These are phyloP conservation scores for Melanogrammus aeglefinus DNA, from an alignment of 2,797 vertebrate genomes.

Conservation along the genomic window DNA sequence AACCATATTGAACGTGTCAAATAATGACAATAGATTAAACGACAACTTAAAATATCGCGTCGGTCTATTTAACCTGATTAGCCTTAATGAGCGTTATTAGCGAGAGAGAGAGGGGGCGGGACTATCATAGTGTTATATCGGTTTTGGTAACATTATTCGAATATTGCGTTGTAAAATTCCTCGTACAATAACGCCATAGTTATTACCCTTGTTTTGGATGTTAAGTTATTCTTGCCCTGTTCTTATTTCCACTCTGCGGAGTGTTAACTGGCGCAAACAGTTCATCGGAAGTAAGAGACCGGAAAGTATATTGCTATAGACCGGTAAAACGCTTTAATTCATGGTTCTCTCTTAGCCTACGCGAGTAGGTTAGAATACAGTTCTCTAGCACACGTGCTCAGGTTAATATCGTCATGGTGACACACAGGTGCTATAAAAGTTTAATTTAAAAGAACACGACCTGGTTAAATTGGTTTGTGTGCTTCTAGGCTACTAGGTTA, in stretches of 20 bases:
- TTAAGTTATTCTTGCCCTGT: too few species aligned
- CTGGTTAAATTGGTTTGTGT: not conserved
- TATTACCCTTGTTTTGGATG: too few species aligned
- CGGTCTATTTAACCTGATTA: too few species aligned
- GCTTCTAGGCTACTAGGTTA: not conserved
- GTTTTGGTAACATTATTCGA: too few species aligned
- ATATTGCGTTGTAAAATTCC: too few species aligned
- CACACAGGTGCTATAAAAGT: not conserved
- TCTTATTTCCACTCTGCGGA: too few species aligned
- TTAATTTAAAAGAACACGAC: not conserved
- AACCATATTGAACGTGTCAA: too few species aligned
- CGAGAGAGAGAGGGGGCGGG: not conserved
- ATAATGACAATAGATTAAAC: too few species aligned
- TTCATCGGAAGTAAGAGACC: not conserved
- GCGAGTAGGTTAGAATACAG: not conserved
- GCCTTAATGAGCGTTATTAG: not conserved
- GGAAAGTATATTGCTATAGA: not conserved
- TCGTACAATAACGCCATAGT: too few species aligned
- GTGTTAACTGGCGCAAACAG: too few species aligned
- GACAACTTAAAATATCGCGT: too few species aligned
- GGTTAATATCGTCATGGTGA: not conserved
- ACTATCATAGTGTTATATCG: too few species aligned
- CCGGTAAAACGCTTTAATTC: not conserved
- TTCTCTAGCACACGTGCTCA: not conserved
- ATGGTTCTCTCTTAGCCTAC: not conserved